phyloP scores from a whole-genome alignment of 2,888 invertebrate genomes.

The Globia sparganii region DNA sequence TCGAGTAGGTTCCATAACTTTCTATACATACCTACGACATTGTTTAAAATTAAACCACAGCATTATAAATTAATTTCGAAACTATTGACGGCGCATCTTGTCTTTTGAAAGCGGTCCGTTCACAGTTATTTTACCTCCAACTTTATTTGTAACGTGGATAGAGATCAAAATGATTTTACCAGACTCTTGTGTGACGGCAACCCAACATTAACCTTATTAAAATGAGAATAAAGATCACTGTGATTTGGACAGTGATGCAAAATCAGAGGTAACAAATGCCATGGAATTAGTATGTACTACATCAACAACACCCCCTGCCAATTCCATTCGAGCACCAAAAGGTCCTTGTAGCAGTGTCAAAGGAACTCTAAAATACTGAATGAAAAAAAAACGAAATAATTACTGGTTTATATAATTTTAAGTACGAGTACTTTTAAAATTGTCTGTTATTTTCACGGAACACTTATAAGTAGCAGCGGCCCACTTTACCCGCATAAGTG shows the following conservation, averaged over 20 bases:
- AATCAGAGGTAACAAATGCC: background rate
- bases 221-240: background rate
- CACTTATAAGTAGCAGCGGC: background rate
- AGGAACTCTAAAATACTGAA: background rate
- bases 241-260: background rate
- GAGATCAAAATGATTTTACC: too few species aligned
- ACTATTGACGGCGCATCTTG: too few species aligned
- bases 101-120: too few species aligned
- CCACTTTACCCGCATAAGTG: too few species aligned
- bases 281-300: background rate
- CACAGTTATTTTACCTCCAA: background rate
- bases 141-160: too few species aligned
- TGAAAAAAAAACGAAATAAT: background rate
- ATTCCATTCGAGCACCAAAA: too few species aligned
- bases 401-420: background rate
- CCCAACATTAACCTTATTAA: background rate
- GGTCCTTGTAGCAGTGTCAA: background rate
- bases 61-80: too few species aligned
- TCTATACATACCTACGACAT: background rate
- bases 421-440: too few species aligned
- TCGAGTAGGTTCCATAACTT: background rate
- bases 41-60: background rate
- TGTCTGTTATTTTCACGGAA: background rate
- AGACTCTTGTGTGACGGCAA: background rate
- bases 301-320: too few species aligned